A percentile compares a stretch with the other conserved stretches of the same genome.
These are phyloP conservation scores for Ganaspis sp. DNA, from an alignment of 1,140 invertebrate species.

Conservation along the genomic window DNA sequence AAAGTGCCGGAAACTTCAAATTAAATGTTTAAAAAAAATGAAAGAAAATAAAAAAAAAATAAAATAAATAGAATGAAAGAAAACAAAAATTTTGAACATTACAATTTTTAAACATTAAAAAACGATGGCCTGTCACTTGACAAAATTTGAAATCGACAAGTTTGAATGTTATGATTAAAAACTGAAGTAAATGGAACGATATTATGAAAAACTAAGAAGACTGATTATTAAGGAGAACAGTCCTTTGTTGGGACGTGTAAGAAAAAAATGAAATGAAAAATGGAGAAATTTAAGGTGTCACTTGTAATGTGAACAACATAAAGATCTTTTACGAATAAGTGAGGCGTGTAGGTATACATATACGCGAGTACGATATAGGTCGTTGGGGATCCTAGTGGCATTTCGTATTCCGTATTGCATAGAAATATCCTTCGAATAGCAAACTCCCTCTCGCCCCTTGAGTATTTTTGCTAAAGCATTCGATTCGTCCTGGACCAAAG, in stretches of 20 bases:
- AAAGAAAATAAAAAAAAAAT: too few species aligned
- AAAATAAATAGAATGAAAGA: too few species aligned
- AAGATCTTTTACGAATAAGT: conserved; percentile 54
- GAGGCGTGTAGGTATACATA: conserved; percentile 54
- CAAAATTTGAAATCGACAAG: too few species aligned
- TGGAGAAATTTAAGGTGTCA: not conserved
- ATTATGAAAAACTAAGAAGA: not conserved
- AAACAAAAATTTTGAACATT: too few species aligned
- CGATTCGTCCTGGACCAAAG: conserved; percentile 50
- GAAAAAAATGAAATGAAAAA: not conserved
- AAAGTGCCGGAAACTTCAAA: too few species aligned
- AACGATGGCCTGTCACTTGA: too few species aligned
- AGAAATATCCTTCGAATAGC: conserved; percentile 45
- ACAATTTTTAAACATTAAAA: too few species aligned
- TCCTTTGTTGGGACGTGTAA: not conserved
- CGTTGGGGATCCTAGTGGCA: conserved; percentile 52
- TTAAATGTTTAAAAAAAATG: too few species aligned
- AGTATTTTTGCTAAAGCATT: conserved; percentile 59
- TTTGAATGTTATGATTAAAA: too few species aligned
- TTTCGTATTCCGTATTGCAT: conserved; percentile 52
- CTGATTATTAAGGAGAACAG: not conserved
- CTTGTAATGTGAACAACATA: conserved; percentile 47
- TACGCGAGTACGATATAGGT: conserved; percentile 57
- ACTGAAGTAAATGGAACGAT: too few species aligned
- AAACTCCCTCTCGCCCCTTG: conserved; percentile 43